Evolutionary conservation across 2,888 invertebrate genomes (phyloP).

Genomic region (Chelonus formosanus): DNA sequence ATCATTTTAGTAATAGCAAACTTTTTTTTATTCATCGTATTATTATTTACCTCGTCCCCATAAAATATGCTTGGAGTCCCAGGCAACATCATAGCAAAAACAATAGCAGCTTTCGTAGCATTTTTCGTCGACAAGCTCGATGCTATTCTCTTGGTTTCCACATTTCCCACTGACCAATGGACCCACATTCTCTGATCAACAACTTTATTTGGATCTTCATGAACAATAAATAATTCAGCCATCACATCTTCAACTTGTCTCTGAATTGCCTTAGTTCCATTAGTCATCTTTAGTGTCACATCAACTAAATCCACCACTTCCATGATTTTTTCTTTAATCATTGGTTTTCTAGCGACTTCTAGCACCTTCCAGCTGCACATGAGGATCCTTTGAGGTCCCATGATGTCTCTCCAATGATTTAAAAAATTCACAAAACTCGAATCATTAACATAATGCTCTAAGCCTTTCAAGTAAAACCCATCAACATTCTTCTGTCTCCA

Average conservation of each 20-base stretch:
- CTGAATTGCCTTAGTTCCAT: constrained; percentile 70
- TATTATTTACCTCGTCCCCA: constrained; percentile 83
- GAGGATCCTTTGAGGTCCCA: constrained; percentile 72
- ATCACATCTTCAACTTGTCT: constrained; percentile 70
- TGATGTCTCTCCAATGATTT: constrained; percentile 74
- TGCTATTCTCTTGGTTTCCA: constrained; percentile 71
- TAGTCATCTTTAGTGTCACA: constrained; percentile 71
- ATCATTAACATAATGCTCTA: constrained; percentile 74
- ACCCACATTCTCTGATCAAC: constrained; percentile 68
- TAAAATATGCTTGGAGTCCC: constrained; percentile 90
- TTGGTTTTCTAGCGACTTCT: constrained; percentile 63
- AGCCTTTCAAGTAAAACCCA: constrained; percentile 87
- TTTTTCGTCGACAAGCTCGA: constrained; percentile 67
- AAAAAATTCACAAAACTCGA: constrained; percentile 70
- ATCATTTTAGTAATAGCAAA: not conserved
- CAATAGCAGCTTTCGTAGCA: constrained; percentile 74
- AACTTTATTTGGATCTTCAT: constrained; percentile 10
- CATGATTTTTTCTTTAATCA: constrained; percentile 70
- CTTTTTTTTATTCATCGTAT: no score
- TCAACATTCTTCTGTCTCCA: constrained; percentile 84
- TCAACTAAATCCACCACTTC: constrained; percentile 78
- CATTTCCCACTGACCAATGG: constrained; percentile 80
- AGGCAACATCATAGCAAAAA: constrained; percentile 84
- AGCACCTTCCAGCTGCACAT: constrained; percentile 73
- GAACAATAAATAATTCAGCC: constrained; percentile 70